Evolutionary conservation across 2,888 invertebrate species (phyloP).

Genomic region (Entomobrya proxima): DNA sequence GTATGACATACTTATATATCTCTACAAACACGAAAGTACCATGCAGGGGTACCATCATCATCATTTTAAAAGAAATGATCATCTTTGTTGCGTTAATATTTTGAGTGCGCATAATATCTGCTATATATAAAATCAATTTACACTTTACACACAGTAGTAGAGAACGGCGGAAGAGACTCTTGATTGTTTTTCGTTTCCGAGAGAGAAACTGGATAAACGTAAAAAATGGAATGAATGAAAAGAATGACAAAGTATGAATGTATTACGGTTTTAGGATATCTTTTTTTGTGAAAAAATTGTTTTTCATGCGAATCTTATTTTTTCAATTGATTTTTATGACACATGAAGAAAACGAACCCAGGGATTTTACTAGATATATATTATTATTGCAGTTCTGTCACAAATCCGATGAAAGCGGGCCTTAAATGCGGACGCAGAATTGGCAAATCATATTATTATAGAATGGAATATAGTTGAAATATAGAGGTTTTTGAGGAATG

Average conservation of each 20-base stretch:
- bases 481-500: background rate
- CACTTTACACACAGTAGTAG: background rate
- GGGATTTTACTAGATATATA: conserved; percentile 2
- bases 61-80: too few species aligned
- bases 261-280: background rate
- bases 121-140: background rate
- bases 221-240: background rate
- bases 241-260: background rate
- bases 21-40: background rate
- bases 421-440: conserved; percentile 29
- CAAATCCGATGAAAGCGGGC: conserved; percentile 28
- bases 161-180: background rate
- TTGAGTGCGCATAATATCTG: background rate
- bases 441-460: too few species aligned
- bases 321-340: conserved; percentile 28
- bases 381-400: conserved; percentile 9
- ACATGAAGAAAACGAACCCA: conserved; percentile 14
- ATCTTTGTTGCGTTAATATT: background rate
- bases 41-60: background rate
- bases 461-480: background rate
- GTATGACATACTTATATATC: background rate
- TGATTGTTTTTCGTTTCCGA: background rate
- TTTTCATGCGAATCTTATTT: conserved; percentile 29
- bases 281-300: background rate
- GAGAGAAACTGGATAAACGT: background rate